Evolutionary conservation across 2,113 vertebrate species (phyloP), one percentile per base, ranked within the genome.

Genomic region (Diadophis punctatus): DNA sequence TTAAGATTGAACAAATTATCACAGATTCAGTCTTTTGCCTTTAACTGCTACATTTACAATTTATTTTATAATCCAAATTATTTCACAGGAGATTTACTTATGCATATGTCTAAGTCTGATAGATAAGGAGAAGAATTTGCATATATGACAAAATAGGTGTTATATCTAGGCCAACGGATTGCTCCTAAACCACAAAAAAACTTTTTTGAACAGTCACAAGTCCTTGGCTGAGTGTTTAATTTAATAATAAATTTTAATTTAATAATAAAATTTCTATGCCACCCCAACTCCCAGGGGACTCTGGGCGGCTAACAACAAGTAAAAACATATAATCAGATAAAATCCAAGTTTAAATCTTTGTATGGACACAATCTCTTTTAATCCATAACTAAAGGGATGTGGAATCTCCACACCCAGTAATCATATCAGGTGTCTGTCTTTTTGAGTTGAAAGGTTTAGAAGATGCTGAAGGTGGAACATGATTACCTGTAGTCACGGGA

Each of bases 401-500:
- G 87, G 91, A 94, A 88, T 94, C 94, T 90, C 87, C 48, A 34
- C 1, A 3, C 23, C 2, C 53, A 94, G 85, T 39, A 96, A 86
- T 94, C 93, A 48, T 20, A 88, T 90, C 88, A 27, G 34, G 22
- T 90, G 63, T 22, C 90, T 80, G 30, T 92, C 84, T 49, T 58
- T 68, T 23, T 86, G 22, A 56, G 60, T 89, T 84, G n/a, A 60
- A 91, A 30, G 90, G 23, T 92, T 43, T 91, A 80, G 74, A 80
- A 80, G 74, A 43, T 80, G 74, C 34, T 80, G 18, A 1, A 43
- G 18, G 74, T 68, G 12, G 88, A 94, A 92, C 22, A 91, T 8
- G 53, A 12, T 49, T 89, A 93, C 60, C 10, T 34, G 93, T 93
- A 91, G 90, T 93, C 93, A 94, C 86, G 85, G 93, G 43, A 91